A percentile compares a stretch with the other conserved stretches of the same genome.
phyloP scores from a whole-genome alignment of 2,888 invertebrate genomes.

The Tipula unca region DNA sequence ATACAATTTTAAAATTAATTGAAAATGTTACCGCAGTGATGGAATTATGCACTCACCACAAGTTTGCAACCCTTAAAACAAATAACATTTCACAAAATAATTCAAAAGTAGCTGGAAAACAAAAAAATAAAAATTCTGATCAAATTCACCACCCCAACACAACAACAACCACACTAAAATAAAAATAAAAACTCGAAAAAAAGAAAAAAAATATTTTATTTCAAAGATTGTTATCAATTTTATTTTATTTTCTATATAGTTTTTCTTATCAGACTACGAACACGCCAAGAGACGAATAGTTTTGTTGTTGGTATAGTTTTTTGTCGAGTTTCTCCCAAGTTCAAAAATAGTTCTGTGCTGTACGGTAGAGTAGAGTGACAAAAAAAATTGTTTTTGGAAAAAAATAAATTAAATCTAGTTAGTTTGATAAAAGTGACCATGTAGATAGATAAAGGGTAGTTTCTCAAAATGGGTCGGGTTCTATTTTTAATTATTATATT shows the following conservation, averaged over 20 bases:
- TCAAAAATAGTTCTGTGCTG: background rate
- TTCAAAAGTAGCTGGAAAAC: background rate
- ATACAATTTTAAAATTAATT: too few relatives aligned
- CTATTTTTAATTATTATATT: background rate
- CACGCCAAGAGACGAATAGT: slow-evolving; percentile 14
- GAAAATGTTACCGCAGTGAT: too few relatives aligned
- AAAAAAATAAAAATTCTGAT: background rate
- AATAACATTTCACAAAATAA: too few relatives aligned
- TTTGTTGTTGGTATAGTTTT: background rate
- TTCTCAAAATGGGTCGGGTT: background rate
- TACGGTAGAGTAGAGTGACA: background rate
- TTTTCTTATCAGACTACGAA: background rate
- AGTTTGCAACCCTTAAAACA: too few relatives aligned
- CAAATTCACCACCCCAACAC: background rate
- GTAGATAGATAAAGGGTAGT: background rate
- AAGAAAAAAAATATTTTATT: background rate
- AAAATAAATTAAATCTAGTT: background rate
- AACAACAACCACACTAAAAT: background rate
- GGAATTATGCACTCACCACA: too few relatives aligned
- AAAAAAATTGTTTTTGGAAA: background rate
- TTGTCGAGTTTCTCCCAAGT: background rate
- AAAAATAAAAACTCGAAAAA: too few relatives aligned
- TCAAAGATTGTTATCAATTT: slow-evolving; percentile 14
- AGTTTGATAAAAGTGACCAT: background rate
- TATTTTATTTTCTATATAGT: background rate